Percentiles rank a stretch among this genome's conserved stretches.
phyloP scores from a whole-genome alignment of 1,140 invertebrate genomes.

The Psix sp. region DNA sequence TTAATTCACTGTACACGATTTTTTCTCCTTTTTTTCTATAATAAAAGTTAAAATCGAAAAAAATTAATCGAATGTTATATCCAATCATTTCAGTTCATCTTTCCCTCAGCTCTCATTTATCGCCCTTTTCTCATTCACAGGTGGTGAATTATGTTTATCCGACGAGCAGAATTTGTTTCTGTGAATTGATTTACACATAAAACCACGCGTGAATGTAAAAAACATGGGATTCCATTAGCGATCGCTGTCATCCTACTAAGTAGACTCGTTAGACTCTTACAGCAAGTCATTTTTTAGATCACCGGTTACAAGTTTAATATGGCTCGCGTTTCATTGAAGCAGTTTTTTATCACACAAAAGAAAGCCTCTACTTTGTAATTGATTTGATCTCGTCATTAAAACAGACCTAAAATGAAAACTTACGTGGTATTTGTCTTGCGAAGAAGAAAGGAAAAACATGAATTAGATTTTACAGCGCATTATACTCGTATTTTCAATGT shows the following conservation, averaged over 20 bases:
- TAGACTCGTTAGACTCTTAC: constrained; percentile 21
- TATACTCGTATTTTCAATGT: constrained; percentile 35
- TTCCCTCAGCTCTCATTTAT: too few relatives aligned
- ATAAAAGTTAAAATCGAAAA: constrained; percentile 27
- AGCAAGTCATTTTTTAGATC: constrained; percentile 24
- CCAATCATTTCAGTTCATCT: neutral
- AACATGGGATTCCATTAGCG: constrained; percentile 20
- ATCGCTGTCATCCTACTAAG: constrained; percentile 20
- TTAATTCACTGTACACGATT: constrained; percentile 39
- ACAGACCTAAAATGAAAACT: constrained; percentile 20
- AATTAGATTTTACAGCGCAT: constrained; percentile 32
- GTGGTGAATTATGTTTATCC: neutral
- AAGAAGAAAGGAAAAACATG: constrained; percentile 5
- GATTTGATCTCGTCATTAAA: constrained; percentile 30
- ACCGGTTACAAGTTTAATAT: constrained; percentile 18
- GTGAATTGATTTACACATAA: neutral
- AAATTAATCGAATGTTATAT: constrained; percentile 16
- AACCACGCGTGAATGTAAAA: constrained; percentile 14
- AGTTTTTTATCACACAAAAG: constrained; percentile 16
- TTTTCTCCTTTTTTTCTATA: constrained; percentile 33
- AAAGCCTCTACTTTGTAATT: constrained; percentile 16
- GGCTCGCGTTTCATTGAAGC: constrained; percentile 12
- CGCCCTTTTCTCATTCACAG: constrained; percentile 11
- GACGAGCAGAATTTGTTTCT: neutral
- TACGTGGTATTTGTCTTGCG: constrained; percentile 10